Evolutionary conservation across 2,888 invertebrate species (phyloP).

Genomic region (Dendrolimus houi): DNA sequence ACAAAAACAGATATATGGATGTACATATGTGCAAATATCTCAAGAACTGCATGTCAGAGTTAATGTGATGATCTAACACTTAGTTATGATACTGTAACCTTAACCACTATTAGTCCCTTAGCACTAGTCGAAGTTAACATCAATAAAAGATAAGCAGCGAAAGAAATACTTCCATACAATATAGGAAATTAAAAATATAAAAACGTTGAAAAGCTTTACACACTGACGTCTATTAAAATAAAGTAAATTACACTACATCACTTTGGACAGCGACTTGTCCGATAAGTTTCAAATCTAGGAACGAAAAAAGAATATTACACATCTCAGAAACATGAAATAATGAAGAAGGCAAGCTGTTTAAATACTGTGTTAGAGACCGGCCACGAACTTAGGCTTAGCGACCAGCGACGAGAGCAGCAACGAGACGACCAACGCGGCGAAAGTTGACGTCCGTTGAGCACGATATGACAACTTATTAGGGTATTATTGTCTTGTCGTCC

Average conservation of each 20-base stretch:
- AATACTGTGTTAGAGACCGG: too few species aligned
- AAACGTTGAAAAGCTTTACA: conserved; percentile 44
- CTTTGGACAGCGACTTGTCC: conserved; percentile 39
- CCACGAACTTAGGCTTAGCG: too few species aligned
- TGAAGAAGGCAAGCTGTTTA: too few species aligned
- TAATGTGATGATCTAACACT: conserved; percentile 57
- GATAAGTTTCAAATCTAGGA: conserved; percentile 12
- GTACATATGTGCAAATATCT: conserved; percentile 5
- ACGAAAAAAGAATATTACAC: background rate
- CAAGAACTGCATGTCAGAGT: too few species aligned
- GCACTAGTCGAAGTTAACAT: conserved; percentile 24
- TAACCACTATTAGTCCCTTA: conserved; percentile 48
- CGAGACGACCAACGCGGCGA: too few species aligned
- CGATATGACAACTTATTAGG: too few species aligned
- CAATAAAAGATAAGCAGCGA: conserved; percentile 32
- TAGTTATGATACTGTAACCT: conserved; percentile 68
- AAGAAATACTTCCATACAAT: conserved; percentile 11
- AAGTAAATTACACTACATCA: conserved; percentile 22
- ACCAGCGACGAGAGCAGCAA: too few species aligned
- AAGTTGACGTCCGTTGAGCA: too few species aligned
- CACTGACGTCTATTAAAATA: conserved; percentile 26
- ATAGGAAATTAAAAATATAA: conserved; percentile 40
- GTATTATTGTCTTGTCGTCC: too few species aligned
- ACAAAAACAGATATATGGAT: too few species aligned
- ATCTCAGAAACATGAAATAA: too few species aligned